A percentile compares a stretch with the other conserved stretches of the same genome.
These are phyloP conservation scores for Leptoclinus maculatus DNA, from an alignment of 2,797 vertebrate genomes.

Conservation along the genomic window DNA sequence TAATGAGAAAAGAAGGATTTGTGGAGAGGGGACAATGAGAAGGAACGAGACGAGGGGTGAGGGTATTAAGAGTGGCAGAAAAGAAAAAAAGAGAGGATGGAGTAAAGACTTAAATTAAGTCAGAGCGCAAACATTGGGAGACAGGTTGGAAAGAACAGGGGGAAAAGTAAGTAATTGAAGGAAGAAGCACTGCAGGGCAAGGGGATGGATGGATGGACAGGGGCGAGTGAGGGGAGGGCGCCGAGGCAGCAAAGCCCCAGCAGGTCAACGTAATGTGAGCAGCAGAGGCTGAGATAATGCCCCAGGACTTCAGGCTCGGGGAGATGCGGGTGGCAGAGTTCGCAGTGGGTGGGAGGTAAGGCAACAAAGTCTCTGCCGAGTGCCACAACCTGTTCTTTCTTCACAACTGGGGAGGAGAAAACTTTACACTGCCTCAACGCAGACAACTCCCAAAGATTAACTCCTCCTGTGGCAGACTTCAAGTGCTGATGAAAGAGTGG, in stretches of 20 bases:
- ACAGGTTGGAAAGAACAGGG: slow-evolving; percentile 4
- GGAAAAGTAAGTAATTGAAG: slow-evolving; percentile 7
- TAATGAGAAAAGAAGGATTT: slow-evolving; percentile 41
- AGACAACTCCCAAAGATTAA: slow-evolving; percentile 58
- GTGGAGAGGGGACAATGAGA: slow-evolving; percentile 22
- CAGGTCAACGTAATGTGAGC: slow-evolving; percentile 58
- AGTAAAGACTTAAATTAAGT: slow-evolving; percentile 13
- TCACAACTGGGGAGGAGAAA: slow-evolving; percentile 39
- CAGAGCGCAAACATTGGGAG: slow-evolving; percentile 10
- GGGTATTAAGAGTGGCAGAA: slow-evolving; percentile 13
- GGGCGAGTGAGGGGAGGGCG: background rate
- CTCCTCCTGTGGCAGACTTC: slow-evolving; percentile 49
- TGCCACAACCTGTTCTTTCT: slow-evolving; percentile 58
- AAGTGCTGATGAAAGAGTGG: slow-evolving; percentile 34
- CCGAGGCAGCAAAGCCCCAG: slow-evolving; percentile 26
- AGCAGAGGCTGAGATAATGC: slow-evolving; percentile 65
- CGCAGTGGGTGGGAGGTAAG: slow-evolving; percentile 65
- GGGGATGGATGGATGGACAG: slow-evolving; percentile 2
- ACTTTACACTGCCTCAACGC: slow-evolving; percentile 43
- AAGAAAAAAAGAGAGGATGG: slow-evolving; percentile 4
- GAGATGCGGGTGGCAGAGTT: slow-evolving; percentile 44
- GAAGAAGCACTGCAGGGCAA: slow-evolving; percentile 1
- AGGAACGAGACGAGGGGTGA: slow-evolving; percentile 18
- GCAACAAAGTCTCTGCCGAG: slow-evolving; percentile 55
- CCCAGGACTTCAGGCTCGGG: slow-evolving; percentile 35